A percentile compares a stretch with the other conserved stretches of the same genome.
Evolutionary conservation across 53 echinoderm and acorn worm genomes (phyloP).

Genomic region (Paracentrotus lividus): DNA sequence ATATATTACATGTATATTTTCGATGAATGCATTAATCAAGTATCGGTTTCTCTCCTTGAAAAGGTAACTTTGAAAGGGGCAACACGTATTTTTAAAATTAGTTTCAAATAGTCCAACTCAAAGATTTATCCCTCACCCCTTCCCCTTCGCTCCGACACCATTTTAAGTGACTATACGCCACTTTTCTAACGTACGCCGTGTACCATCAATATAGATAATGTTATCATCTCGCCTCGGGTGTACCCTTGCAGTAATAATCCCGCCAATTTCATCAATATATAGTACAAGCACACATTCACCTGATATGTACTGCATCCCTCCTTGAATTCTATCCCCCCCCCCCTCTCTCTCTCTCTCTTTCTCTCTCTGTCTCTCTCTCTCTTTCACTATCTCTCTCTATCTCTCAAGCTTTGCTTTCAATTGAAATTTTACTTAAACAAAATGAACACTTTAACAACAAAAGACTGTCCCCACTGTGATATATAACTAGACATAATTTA

Average conservation of each 20-base stretch:
- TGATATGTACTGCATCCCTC: not conserved
- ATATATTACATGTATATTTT: no score
- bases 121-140: not conserved
- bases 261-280: slow-evolving; percentile 29
- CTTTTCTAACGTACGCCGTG: not conserved
- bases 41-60: not conserved
- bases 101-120: not conserved
- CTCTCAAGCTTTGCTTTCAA: not conserved
- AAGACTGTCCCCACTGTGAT: not conserved
- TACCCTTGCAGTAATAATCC: slow-evolving; percentile 25
- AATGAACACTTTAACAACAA: no score
- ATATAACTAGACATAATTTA: no score
- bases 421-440: not conserved
- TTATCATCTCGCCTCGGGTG: slow-evolving; percentile 9
- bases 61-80: not conserved
- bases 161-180: not conserved
- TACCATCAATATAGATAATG: slow-evolving; percentile 29
- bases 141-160: not conserved
- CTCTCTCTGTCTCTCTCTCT: no score
- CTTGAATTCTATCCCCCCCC: not conserved
- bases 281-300: slow-evolving; percentile 24
- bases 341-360: no score
- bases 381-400: no score
- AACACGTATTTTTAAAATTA: no score
- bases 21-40: no score